A percentile compares a stretch with the other conserved stretches of the same genome.
These are phyloP conservation scores for Hippasteria phrygiana DNA, from an alignment of 53 echinoderm and acorn worm genomes.

Conservation along the genomic window DNA sequence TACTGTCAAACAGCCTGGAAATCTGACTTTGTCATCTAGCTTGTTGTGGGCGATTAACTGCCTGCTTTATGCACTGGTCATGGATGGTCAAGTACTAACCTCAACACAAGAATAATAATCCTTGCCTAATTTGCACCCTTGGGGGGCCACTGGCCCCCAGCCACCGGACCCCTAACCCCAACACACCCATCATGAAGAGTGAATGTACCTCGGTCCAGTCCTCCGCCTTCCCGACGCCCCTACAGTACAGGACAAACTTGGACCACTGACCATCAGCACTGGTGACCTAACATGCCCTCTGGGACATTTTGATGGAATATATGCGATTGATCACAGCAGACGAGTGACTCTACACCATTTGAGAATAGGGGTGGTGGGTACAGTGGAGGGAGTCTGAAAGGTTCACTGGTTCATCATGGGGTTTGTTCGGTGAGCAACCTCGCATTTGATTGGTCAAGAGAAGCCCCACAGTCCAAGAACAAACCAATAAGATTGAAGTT, in stretches of 20 bases:
- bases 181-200: conserved; percentile 1
- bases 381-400: too few species aligned
- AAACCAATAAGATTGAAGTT: too few species aligned
- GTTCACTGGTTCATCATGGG: too few species aligned
- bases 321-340: neutral
- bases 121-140: conserved; percentile 20
- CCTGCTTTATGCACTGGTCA: neutral
- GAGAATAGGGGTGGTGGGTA: neutral
- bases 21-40: neutral
- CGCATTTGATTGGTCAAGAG: too few species aligned
- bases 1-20: neutral
- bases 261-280: neutral
- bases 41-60: neutral
- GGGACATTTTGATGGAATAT: neutral
- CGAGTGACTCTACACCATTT: neutral
- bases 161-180: neutral
- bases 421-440: too few species aligned
- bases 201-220: neutral
- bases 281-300: neutral
- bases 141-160: neutral
- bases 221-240: neutral
- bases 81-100: neutral
- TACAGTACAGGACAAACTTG: too few species aligned
- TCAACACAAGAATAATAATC: neutral
- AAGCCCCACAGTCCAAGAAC: too few species aligned